Base-by-base conservation (phyloP, 2,113 vertebrate species). In the Ammodytes marinus region DNA sequence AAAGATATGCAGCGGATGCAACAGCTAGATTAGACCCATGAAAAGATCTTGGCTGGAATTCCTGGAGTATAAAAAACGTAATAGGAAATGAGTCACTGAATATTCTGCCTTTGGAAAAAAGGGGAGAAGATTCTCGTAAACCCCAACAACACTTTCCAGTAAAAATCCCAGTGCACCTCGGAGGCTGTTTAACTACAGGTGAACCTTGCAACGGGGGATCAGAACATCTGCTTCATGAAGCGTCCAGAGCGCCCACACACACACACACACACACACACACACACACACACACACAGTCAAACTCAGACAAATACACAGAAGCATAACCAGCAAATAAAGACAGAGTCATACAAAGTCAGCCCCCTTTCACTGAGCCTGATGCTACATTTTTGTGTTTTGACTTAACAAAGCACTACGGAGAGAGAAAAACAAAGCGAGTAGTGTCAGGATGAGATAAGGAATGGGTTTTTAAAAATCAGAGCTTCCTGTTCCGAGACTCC, bases 1-100 rank as follows among this genome's bases (percentile, higher is more conserved):
- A 76, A 17, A 80, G 84, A 87, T 69, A 64, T 39, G 49, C 14
- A 27, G 66, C 37, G 75, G 85, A 90, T 88, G 74, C 77, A 78
- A 83, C 19, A 69, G 64, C 27, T 27, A 85, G 84, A 90, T 90
- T 82, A 86, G 69, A 65, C 63, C 75, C 12, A 7, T 71, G 71
- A 87, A 79, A 86, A 77, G 45, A 85, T 77, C 65, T 87, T 90
- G 88, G 91, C 82, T 70, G 53, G 72, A 86, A 83, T 86, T 84
- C 82, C 66, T 79, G 83, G 71, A 88, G 82, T 75, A 89, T 70
- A 85, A 89, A 27, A 27, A 87, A 87, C 12, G 10, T 69, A 86
- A 80, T 49, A 74, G 90, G 86, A 92, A 91, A 90, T 93, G 88
- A 92, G 79, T 93, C 86, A 89, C 80, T 70, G 78, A 85, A 79